Evolutionary conservation across 1,140 invertebrate genomes (phyloP).

Genomic region (Nebria ingens): DNA sequence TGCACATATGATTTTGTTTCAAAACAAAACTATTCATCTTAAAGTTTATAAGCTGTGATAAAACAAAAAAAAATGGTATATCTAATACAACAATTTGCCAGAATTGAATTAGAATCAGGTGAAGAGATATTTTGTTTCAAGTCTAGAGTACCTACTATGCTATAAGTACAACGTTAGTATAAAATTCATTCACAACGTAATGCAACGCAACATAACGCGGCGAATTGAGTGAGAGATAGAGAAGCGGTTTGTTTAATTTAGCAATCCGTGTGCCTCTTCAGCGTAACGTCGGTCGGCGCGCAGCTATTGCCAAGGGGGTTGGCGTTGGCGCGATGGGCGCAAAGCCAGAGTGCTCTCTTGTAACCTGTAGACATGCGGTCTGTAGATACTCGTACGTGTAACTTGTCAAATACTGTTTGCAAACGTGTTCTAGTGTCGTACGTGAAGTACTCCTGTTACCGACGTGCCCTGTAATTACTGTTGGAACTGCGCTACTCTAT

Average conservation of each 20-base stretch:
- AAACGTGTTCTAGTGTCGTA: conserved; percentile 4
- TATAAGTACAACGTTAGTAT: no score
- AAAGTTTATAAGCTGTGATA: no score
- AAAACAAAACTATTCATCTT: no score
- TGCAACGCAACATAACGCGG: no score
- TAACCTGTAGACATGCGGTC: background rate
- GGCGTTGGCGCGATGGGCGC: background rate
- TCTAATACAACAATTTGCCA: no score
- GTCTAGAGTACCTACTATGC: no score
- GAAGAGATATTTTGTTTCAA: no score
- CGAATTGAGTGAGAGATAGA: no score
- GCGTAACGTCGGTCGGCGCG: background rate
- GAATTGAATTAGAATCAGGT: no score
- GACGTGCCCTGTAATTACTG: background rate
- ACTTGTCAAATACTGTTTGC: conserved; percentile 7
- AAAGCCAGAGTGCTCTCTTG: background rate
- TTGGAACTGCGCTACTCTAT: background rate
- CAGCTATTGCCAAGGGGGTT: background rate
- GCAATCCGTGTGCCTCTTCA: background rate
- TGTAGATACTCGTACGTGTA: conserved; percentile 4
- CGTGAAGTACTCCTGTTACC: background rate
- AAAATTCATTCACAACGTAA: no score
- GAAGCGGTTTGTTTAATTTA: conserved; percentile 7
- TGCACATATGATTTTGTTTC: no score
- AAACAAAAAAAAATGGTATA: no score